Evolutionary conservation across 2,113 vertebrate genomes (phyloP), one percentile per base, ranked within the genome.

Genomic region (Hypomesus transpacificus): DNA sequence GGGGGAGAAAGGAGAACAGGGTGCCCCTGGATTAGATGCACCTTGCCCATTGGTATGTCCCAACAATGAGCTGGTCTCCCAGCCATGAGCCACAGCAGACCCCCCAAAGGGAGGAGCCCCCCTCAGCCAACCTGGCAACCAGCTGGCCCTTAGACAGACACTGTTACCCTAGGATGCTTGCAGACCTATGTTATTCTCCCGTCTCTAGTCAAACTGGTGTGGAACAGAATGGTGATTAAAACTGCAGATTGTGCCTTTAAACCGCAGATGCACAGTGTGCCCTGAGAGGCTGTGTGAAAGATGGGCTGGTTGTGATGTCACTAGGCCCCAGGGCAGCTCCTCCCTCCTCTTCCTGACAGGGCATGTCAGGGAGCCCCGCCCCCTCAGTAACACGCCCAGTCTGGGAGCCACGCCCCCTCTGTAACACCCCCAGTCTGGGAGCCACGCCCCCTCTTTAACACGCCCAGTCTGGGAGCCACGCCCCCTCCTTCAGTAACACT

Each of bases 1-100:
- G 95, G 97, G 97, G 94, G 97, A 99, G 94, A 99, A 99, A 98
- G 97, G 97, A 96, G 97, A 99, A 95, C 97, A 99, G 95, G 97
- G 97, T 94, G 97, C 97, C 85, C 98, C 98, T 90, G 98, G 98
- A 97, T 98, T 99, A 96, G 98, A 99, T 96, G 98, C 98, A 92
- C 97, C 98, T 91, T 99, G 98, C 94, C 98, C 98, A 83, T 96
- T 99, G 98, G 97, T 99, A 99, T 91, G 98, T 99, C 85, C 90
- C 80, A 86, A 79, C 91, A 80, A 65, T 87, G 86, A 92, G 86
- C 84, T 88, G 87, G 87, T 68, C 52, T 89, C 84, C 82, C 85
- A 80, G 84, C 84, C 72, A 81, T 74, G 71, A 81, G 82, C 78
- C 73, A 68, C 70, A 65, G 81, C 52, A 34, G 70, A 80, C 65